Percentiles rank a stretch among this genome's conserved stretches.
These are phyloP conservation scores for Zelleria hepariella DNA, from an alignment of 2,888 invertebrate genomes.

Conservation along the genomic window DNA sequence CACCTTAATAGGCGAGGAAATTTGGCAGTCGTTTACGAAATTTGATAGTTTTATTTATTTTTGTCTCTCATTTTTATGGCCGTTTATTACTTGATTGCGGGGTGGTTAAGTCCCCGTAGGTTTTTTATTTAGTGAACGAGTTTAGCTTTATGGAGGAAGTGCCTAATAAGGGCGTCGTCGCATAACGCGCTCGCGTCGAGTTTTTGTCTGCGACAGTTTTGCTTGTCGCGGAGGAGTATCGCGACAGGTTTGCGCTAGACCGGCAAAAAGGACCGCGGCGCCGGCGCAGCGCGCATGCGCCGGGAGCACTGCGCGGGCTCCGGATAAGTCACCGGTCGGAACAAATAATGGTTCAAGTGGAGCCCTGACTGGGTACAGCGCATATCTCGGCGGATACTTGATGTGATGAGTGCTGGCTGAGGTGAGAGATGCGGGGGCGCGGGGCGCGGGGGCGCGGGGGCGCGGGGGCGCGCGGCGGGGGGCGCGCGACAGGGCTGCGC, in stretches of 20 bases:
- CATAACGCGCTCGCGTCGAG: neutral
- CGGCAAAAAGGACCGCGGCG: slow-evolving; percentile 5
- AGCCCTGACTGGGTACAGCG: no score
- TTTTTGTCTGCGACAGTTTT: slow-evolving; percentile 1
- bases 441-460: no score
- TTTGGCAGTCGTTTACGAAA: slow-evolving; percentile 57
- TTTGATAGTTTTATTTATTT: slow-evolving; percentile 36
- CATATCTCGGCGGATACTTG: neutral
- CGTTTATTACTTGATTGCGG: slow-evolving; percentile 25
- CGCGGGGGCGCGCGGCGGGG: slow-evolving; percentile 52
- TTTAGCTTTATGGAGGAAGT: slow-evolving; percentile 32
- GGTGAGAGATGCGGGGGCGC: slow-evolving; percentile 69
- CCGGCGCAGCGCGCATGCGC: neutral
- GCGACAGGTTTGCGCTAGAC: neutral
- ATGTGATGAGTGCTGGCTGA: slow-evolving; percentile 49
- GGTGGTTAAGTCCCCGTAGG: slow-evolving; percentile 29
- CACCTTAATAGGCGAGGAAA: slow-evolving; percentile 46
- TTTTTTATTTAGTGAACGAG: slow-evolving; percentile 19
- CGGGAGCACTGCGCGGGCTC: slow-evolving; percentile 9
- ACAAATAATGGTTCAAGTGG: neutral
- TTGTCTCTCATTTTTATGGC: slow-evolving; percentile 26
- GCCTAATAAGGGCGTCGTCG: slow-evolving; percentile 7
- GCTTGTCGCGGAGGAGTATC: neutral
- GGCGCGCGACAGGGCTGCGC: slow-evolving; percentile 43
- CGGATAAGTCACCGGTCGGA: neutral